Evolutionary conservation across 1,140 invertebrate species (phyloP).

Genomic region (Drosophila varians): DNA sequence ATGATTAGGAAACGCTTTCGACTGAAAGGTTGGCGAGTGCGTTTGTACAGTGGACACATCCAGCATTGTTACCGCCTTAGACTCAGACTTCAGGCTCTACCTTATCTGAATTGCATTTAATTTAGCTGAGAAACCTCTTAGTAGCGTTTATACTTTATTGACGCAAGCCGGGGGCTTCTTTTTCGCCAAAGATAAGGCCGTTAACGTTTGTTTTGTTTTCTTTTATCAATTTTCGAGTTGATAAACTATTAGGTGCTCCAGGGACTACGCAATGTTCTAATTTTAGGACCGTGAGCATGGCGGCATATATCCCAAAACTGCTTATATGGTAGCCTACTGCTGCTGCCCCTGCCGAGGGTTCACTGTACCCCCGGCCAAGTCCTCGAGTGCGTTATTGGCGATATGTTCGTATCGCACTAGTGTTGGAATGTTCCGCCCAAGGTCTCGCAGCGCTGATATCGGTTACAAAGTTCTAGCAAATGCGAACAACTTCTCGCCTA

Average conservation of each 20-base stretch:
- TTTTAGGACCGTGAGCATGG: constrained; percentile 43
- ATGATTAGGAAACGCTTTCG: not conserved
- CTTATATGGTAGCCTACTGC: not conserved
- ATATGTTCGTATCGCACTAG: constrained; percentile 38
- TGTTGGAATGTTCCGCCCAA: constrained; percentile 37
- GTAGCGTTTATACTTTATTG: constrained; percentile 22
- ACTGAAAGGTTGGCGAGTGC: not conserved
- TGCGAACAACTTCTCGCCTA: constrained; percentile 18
- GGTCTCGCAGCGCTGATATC: constrained; percentile 28
- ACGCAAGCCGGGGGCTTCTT: constrained; percentile 11
- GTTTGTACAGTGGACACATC: not conserved
- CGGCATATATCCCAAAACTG: constrained; percentile 20
- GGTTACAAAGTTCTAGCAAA: constrained; percentile 29
- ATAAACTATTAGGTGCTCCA: constrained; percentile 33
- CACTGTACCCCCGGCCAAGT: constrained; percentile 28
- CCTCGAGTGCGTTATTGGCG: constrained; percentile 23
- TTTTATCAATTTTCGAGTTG: constrained; percentile 48
- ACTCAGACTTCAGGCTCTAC: too few relatives aligned
- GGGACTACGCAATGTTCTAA: constrained; percentile 67
- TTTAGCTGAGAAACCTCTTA: constrained; percentile 15
- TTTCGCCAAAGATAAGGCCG: constrained; percentile 12
- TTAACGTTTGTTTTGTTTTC: constrained; percentile 10
- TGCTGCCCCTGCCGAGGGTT: not conserved
- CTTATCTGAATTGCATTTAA: constrained; percentile 17
- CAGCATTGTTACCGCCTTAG: not conserved